Percentiles rank a stretch among this genome's conserved stretches.
These are phyloP conservation scores for Heliconius ethilla DNA, from an alignment of 2,888 invertebrate species.

Conservation along the genomic window DNA sequence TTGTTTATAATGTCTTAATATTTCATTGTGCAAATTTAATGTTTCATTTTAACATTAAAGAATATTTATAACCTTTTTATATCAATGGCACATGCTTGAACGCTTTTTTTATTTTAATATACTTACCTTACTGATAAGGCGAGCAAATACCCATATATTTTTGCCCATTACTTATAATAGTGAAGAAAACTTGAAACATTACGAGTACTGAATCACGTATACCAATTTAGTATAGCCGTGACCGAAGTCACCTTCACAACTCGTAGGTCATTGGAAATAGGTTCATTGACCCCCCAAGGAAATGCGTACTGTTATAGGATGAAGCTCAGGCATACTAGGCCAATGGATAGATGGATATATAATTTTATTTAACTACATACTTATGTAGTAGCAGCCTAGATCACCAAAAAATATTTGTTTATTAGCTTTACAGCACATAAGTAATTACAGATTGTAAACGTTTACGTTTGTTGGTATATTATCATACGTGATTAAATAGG, in stretches of 20 bases:
- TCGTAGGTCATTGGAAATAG: conserved; percentile 23
- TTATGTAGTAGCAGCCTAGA: too few relatives aligned
- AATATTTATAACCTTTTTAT: neutral
- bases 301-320: neutral
- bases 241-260: conserved; percentile 18
- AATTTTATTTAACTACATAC: too few relatives aligned
- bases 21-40: neutral
- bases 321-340: neutral
- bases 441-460: neutral
- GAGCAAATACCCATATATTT: neutral
- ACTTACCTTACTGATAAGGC: neutral
- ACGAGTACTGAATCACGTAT: conserved; percentile 25
- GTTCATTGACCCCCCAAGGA: conserved; percentile 6
- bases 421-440: neutral
- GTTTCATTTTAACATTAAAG: neutral
- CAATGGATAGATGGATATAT: neutral
- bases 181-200: neutral
- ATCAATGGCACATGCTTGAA: neutral
- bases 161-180: neutral
- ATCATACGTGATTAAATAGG: neutral
- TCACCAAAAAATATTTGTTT: too few relatives aligned
- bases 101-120: conserved; percentile 8
- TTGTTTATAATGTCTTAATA: too few relatives aligned
- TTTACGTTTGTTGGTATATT: neutral
- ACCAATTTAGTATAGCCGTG: conserved; percentile 17